Evolutionary conservation across 2,797 vertebrate genomes (phyloP), one percentile per base, ranked within the genome.

Genomic region (Myiotriccus ornatus): DNA sequence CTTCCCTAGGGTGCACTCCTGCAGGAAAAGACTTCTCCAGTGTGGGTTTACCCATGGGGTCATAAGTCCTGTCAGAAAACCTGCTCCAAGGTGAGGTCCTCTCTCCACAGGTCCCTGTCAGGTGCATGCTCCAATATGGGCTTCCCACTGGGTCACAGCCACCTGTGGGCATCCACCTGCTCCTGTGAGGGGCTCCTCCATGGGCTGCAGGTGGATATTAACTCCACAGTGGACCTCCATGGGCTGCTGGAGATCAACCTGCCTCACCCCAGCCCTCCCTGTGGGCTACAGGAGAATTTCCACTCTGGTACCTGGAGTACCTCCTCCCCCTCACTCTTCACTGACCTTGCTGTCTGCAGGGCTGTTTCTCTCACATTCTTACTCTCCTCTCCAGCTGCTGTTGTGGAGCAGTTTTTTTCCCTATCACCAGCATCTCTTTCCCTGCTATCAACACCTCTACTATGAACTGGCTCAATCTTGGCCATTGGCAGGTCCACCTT

Each of bases 161-260:
- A 32, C 22, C 25, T 27, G 10, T 14, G 19, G 21, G 7, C 30
- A 53, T 27, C 4, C 30, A 3, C 22, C 34, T 47, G 47, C 22
- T 52, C 53, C 27, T 35, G 5, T 0, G 0, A 19, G 47, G 34
- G 7, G 5, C 28, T 28, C 19, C 13, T 35, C 32, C 41, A 12
- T 7, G 25, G 27, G 22, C 41, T 47, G 55, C 25, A 41, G 21
- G 39, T 32, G 14, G 21, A 23, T 12, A 23, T 60, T 27, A 60
- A 12, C 22, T 35, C 17, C 30, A 8, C 21, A 32, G 5, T 34
- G 14, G 4, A 27, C 8, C 19, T 59, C 22, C 34, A 6, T 27
- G 47, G 34, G 13, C 35, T 55, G 23, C 23, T 49, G 43, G 27
- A n/a, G 4, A 23, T 63, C 15, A 28, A 20, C 19, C 32, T 49